Base-by-base conservation (phyloP, 37 sponge, comb jelly and placozoan genomes). In the Theonella swinhoei region DNA sequence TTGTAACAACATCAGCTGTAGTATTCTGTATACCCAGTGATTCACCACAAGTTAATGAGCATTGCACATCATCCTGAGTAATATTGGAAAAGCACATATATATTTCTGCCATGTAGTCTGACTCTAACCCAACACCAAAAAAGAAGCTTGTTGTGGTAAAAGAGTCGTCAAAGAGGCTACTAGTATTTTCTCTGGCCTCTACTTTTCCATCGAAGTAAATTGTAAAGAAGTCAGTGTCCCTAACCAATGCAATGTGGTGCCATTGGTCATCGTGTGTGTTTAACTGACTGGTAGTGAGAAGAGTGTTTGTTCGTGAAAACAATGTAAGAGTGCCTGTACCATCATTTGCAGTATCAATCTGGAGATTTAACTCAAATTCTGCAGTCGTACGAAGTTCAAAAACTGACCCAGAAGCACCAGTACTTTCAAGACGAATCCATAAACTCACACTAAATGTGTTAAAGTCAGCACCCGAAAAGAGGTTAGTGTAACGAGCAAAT, bases 11-110 rank as follows among this genome's bases (percentile, higher is more conserved):
- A 59, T 85, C 62, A 31, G 31, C 25, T 30, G 86, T 75, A 31
- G 20, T 23, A 11, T 29, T 2, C 4, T 33, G 24, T 28, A 85
- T 62, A 42, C 76, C 65, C 20, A 90, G 29, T 4, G 39, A 35
- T 26, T 90, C 91, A 8, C 91, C 91, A 76, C 91, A 90, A 40
- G 78, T 85, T 32, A 81, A 40, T 11, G 84, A 36, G 31, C 91
- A 90, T 35, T 75, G 76, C 37, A 69, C 62, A 11, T 64, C 42
- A 22, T 24, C 9, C 14, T n/a, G 11, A 0, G 17, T n/a, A 20
- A 78, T 41, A 24, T 62, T 26, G 28, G 31, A 41, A 30, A 63
- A 69, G 59, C 89, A 89, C 58, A 89, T 78, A 28, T 81, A 81
- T 35, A 89, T 36, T 33, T 89, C 83, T 23, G 89, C 42, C 26